Evolutionary conservation across 2,888 invertebrate genomes (phyloP).

Genomic region (Steinernema carpocapsae): DNA sequence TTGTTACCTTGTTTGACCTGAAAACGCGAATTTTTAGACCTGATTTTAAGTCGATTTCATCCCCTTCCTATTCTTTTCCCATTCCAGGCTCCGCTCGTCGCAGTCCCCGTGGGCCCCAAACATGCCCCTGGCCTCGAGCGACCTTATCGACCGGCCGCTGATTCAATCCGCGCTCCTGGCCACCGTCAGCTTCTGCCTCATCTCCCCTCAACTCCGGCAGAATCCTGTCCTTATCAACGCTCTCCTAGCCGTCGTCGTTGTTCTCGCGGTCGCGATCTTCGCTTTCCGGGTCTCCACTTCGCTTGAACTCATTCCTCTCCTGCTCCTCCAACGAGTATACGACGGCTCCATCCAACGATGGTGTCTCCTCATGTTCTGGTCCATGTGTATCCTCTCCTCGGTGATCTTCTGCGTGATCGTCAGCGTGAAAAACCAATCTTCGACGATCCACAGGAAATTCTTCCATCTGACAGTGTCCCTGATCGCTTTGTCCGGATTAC

Average conservation of each 20-base stretch:
- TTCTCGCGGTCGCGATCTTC: constrained; percentile 31
- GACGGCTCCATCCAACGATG: constrained; percentile 43
- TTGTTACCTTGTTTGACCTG: too few species aligned
- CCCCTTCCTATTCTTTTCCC: too few species aligned
- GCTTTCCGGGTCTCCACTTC: neutral
- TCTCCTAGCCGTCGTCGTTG: constrained; percentile 37
- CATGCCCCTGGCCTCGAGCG: constrained; percentile 24
- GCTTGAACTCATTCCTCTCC: constrained; percentile 19
- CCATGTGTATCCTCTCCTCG: constrained; percentile 54
- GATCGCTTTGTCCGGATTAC: constrained; percentile 60
- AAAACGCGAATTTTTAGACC: too few species aligned
- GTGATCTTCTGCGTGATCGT: constrained; percentile 56
- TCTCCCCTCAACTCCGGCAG: constrained; percentile 6
- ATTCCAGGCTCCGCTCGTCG: constrained; percentile 1
- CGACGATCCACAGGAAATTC: constrained; percentile 60
- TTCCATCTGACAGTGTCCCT: constrained; percentile 66
- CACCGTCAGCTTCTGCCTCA: constrained; percentile 25
- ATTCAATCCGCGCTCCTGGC: constrained; percentile 33
- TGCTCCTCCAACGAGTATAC: constrained; percentile 40
- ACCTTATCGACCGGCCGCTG: constrained; percentile 32
- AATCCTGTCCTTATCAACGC: neutral
- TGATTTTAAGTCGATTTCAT: too few species aligned
- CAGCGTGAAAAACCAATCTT: constrained; percentile 36
- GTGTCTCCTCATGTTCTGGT: constrained; percentile 59
- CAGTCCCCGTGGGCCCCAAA: neutral